Evolutionary conservation across 35 echinoderm and acorn worm genomes (phyloP), one percentile per base, ranked within the genome.

Genomic region (Chiridota heheva): DNA sequence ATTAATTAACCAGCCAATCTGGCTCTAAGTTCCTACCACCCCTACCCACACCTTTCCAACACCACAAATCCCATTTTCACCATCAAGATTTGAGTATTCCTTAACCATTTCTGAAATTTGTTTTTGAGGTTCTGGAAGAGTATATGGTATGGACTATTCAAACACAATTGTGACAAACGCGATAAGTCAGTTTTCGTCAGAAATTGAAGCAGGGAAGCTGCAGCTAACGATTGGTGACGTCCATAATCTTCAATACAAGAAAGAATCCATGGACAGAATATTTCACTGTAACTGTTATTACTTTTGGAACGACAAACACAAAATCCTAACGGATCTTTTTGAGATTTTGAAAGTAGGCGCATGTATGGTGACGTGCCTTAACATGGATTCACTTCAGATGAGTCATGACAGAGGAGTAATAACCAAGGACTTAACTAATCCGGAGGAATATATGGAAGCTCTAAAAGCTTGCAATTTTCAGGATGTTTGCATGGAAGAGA

Each of bases 271-370:
- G 36, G 87, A 96, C 51, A 69, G 73, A 28, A 70, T 96, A 20
- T 90, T 76, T 63, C 92, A 96, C 63, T 69, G 67, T 24, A 96
- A 96, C 42, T 90, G 87, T 64, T 96, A 90, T 37, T 96, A 96
- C 55, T 96, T 96, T 70, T 96, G 92, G 92, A 82, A 88, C 4
- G 92, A 96, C 62, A 37, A 44, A n/a, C 32, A 48, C 3, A 59
- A 33, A 48, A 83, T 79, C 6, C 12, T 64, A 0, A 40, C 58
- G 28, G 82, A 89, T 40, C 82, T 96, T 39, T 60, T 61, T 31
- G 60, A 83, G 20, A 87, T 96, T 8, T 58, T 96, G 26, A 90
- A 96, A 60, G 68, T 77, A 27, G 87, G 77, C 2, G 87, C 87
- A 20, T 45, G 77, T 26, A 96, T 96, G 92, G 61, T 96, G 3